Percentiles rank a stretch among this genome's conserved stretches.
These are phyloP conservation scores for Harpalus rufipes DNA, from an alignment of 2,888 invertebrate species.

Conservation along the genomic window DNA sequence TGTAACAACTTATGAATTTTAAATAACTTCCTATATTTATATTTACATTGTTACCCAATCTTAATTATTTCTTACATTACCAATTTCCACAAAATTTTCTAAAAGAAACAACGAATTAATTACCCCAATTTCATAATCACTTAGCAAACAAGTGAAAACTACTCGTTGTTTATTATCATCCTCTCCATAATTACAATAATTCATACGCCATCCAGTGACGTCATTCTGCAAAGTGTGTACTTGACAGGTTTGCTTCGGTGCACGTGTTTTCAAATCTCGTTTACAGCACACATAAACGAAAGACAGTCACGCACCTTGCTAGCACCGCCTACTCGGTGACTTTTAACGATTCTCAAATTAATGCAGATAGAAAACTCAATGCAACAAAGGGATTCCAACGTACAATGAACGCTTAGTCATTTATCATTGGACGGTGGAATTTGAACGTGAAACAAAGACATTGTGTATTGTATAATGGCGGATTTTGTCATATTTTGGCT, in stretches of 20 bases:
- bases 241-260: conserved; percentile 5
- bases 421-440: background rate
- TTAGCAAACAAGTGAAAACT: too few relatives aligned
- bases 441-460: conserved; percentile 5
- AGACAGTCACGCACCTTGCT: background rate
- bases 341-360: conserved; percentile 16
- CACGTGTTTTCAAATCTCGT: conserved; percentile 36
- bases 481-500: too few relatives aligned
- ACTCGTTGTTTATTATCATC: background rate
- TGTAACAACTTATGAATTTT: conserved; percentile 2
- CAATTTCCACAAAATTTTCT: background rate
- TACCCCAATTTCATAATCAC: background rate
- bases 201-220: conserved; percentile 6
- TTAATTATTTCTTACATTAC: background rate
- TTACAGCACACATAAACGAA: background rate
- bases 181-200: conserved; percentile 14
- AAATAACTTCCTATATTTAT: conserved; percentile 6
- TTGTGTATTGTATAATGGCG: too few relatives aligned
- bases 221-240: background rate
- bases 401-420: conserved; percentile 11
- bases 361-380: background rate
- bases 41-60: too few relatives aligned
- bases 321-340: background rate
- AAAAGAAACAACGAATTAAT: background rate
- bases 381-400: background rate